Percentiles rank a stretch among this genome's conserved stretches.
Evolutionary conservation across 53 echinoderm and acorn worm species (phyloP).

Genomic region (Antedon mediterranea): DNA sequence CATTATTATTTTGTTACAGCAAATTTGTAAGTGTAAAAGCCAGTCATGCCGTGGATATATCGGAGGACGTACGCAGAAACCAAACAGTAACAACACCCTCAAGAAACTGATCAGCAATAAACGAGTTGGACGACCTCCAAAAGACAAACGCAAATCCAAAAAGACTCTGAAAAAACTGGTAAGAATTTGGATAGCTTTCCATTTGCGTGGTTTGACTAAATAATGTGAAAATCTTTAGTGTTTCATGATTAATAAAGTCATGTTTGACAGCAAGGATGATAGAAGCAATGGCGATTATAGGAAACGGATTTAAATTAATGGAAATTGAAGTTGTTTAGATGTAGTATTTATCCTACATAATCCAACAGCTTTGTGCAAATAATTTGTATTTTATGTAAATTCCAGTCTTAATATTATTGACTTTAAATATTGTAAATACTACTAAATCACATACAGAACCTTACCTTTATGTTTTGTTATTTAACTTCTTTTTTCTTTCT

Average conservation of each 20-base stretch:
- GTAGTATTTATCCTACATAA: neutral
- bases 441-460: too few relatives aligned
- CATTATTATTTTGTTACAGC: constrained; percentile 36
- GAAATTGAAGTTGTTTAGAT: neutral
- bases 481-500: too few relatives aligned
- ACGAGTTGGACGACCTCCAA: constrained; percentile 16
- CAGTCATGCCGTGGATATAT: constrained; percentile 68
- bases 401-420: neutral
- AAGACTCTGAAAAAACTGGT: constrained; percentile 52
- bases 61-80: constrained; percentile 62
- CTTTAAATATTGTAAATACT: too few relatives aligned
- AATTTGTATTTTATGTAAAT: neutral
- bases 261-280: neutral
- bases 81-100: neutral
- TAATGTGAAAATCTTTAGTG: neutral
- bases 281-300: neutral
- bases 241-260: neutral
- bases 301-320: neutral
- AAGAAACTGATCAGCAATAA: constrained; percentile 1
- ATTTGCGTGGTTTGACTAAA: neutral
- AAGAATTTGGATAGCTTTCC: neutral
- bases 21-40: constrained; percentile 85
- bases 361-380: neutral
- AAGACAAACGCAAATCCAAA: constrained; percentile 54
- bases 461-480: too few relatives aligned